Conservation (phyloP, 2,888 invertebrate species). For the Tetragonula carbonaria region DNA sequence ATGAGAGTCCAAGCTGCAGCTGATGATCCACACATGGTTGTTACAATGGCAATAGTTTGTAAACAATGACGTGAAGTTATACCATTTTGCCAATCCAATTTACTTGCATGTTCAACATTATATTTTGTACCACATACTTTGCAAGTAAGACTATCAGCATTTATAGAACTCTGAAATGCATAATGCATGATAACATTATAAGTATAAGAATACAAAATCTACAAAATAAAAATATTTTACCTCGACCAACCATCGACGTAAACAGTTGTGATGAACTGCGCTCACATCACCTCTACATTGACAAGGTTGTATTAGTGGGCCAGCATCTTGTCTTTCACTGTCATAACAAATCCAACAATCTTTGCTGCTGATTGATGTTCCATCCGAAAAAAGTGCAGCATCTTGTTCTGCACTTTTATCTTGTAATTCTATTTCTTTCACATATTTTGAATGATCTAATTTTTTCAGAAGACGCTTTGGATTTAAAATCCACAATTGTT, state of each 20-base stretch:
- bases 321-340: conserved; percentile 89
- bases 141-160: conserved; percentile 89
- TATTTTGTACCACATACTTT: conserved; percentile 94
- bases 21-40: conserved; percentile 91
- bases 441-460: conserved; percentile 82
- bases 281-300: conserved; percentile 96
- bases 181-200: conserved; percentile 34
- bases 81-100: conserved; percentile 93
- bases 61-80: conserved; percentile 94
- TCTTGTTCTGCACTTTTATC: conserved; percentile 76
- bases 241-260: conserved; percentile 95
- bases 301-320: conserved; percentile 94
- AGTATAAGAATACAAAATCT: not conserved
- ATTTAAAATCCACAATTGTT: conserved; percentile 96
- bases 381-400: conserved; percentile 72
- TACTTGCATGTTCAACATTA: conserved; percentile 90
- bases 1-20: conserved; percentile 92
- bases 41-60: conserved; percentile 92
- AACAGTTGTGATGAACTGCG: conserved; percentile 95
- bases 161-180: conserved; percentile 87
- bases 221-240: conserved; percentile 82
- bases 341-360: conserved; percentile 99
- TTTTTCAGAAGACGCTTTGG: conserved; percentile 93
- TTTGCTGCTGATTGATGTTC: conserved; percentile 86
- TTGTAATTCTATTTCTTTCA: conserved; percentile 80